Conservation (phyloP, 92 coral and sea anemone genomes). For the Phenganax marumi region DNA sequence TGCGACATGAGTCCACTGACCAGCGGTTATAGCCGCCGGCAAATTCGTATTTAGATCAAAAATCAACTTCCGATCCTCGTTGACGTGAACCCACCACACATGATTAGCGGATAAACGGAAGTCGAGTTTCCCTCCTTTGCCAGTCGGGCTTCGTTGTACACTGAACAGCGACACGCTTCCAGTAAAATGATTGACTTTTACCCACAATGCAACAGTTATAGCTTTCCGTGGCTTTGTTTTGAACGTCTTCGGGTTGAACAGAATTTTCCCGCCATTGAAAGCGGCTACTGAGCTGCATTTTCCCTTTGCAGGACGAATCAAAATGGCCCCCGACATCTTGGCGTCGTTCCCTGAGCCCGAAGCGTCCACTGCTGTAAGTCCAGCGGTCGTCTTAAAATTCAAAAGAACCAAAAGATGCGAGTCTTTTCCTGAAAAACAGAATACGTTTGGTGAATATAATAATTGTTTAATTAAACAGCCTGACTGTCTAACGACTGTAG, state of each 20-base stretch:
- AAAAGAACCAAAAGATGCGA: constrained; percentile 73
- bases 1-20: constrained; percentile 84
- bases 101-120: constrained; percentile 67
- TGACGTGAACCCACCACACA: constrained; percentile 83
- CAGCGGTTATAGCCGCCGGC: constrained; percentile 65
- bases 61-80: constrained; percentile 20
- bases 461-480: no score
- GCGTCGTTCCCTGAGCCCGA: constrained; percentile 81
- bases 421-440: constrained; percentile 63
- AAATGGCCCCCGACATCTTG: constrained; percentile 54
- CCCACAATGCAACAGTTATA: constrained; percentile 82
- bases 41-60: constrained; percentile 2
- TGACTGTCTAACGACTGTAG: no score
- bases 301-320: constrained; percentile 57
- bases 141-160: constrained; percentile 51
- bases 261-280: constrained; percentile 78
- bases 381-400: constrained; percentile 66
- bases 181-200: constrained; percentile 66
- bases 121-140: constrained; percentile 80
- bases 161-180: constrained; percentile 69
- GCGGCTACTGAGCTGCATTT: constrained; percentile 78
- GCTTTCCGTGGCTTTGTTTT: constrained; percentile 75
- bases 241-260: constrained; percentile 67
- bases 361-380: constrained; percentile 63
- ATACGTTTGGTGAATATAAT: neutral